phyloP scores from a whole-genome alignment of 2,797 vertebrate genomes.

The Eulemur albifrons region DNA sequence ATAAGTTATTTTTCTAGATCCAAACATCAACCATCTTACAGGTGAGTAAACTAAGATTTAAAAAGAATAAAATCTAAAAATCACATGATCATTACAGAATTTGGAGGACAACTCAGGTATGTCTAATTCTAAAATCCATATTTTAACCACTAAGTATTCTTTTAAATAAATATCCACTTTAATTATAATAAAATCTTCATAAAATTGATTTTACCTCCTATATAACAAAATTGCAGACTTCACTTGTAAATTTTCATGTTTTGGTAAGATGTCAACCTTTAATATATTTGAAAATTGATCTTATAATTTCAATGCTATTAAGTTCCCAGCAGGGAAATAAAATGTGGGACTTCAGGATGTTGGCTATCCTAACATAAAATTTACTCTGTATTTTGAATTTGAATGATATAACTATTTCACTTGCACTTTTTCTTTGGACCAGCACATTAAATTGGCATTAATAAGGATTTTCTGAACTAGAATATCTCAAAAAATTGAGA shows the following conservation, averaged over 20 bases:
- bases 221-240: background rate
- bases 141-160: background rate
- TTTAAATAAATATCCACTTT: conserved; percentile 16
- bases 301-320: background rate
- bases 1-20: background rate
- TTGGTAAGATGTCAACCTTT: conserved; percentile 13
- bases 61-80: background rate
- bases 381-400: conserved; percentile 37
- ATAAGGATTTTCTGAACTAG: background rate
- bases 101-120: background rate
- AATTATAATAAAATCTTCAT: conserved; percentile 23
- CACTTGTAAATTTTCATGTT: background rate
- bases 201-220: background rate
- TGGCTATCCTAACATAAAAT: background rate
- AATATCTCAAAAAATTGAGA: background rate
- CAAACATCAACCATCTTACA: background rate
- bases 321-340: conserved; percentile 26
- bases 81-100: background rate
- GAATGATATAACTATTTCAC: background rate
- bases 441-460: background rate
- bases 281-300: conserved; percentile 16
- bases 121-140: background rate
- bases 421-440: background rate
- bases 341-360: background rate
- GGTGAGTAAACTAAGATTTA: background rate